Evolutionary conservation across 2,888 invertebrate species (phyloP), one percentile per base, ranked within the genome.

Genomic region (Congeria kusceri): DNA sequence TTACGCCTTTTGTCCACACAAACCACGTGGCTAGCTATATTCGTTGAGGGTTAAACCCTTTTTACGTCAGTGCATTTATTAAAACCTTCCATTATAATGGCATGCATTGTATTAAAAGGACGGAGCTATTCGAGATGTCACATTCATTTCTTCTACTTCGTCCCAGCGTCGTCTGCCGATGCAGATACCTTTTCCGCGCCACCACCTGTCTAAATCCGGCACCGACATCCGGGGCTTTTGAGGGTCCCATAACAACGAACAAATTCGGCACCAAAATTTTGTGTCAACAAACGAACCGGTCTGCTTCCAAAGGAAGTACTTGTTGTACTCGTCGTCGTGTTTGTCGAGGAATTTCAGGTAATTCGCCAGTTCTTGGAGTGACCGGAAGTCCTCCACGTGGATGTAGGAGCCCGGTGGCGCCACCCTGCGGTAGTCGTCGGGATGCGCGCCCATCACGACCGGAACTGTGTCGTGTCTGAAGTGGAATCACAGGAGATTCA

Each of bases 371-470:
- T 97, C 96, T 88, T 96, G 96, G 0, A 98, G 96, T 29, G 96
- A 96, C 27, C 96, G 95, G 93, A 98, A 98, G 93, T 98, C 98
- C 92, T 98, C 98, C 13, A 98, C 97, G 94, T 98, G 98, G 72
- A 98, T 96, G 94, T 97, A 98, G 0, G 98, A 98, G 88, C 97
- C 96, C 92, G 96, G 96, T 0, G 98, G 98, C 5, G 98, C 97
- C 85, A 96, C 96, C 61, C 96, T 95, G 81, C 96, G 96, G 94
- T 98, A 99, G 92, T 98, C 98, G 77, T 96, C 96, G 1, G 97
- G 97, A 69, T 97, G 96, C 0, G 97, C 98, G 1, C 98, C 98
- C 98, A 98, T 98, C 74, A 98, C 98, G 86, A 98, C 97, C 0
- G 98, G 98, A 85, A 98, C 93, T 56, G 98, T 96, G 93, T 97